A percentile compares a stretch with the other conserved stretches of the same genome.
Evolutionary conservation across 92 coral and sea anemone genomes (phyloP).

Genomic region (Heteractis magnifica): DNA sequence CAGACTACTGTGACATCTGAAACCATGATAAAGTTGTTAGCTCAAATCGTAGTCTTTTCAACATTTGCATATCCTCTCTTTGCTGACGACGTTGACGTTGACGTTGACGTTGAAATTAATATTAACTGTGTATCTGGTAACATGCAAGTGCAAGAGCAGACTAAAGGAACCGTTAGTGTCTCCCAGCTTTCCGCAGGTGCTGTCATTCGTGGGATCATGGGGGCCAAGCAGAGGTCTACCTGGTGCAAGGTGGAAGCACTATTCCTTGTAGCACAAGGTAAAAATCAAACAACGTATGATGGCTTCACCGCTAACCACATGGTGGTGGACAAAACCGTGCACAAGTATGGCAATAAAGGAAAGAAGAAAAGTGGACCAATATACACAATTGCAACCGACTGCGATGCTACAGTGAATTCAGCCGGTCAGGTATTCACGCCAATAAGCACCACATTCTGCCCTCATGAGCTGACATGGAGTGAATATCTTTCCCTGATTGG

Average conservation of each 20-base stretch:
- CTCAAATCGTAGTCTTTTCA: no score
- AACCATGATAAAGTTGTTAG: no score
- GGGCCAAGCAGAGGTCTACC: constrained; percentile 12
- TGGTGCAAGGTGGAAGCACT: constrained; percentile 53
- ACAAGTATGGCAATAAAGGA: constrained; percentile 23
- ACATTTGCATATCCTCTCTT: no score
- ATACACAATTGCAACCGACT: constrained; percentile 40
- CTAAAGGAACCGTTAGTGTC: constrained; percentile 30
- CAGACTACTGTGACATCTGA: no score
- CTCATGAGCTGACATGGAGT: constrained; percentile 43
- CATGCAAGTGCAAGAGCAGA: constrained; percentile 32
- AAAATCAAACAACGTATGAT: constrained; percentile 32
- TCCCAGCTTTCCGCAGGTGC: constrained; percentile 46
- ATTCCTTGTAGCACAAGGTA: background rate
- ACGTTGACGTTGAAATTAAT: no score
- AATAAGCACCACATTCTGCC: constrained; percentile 41
- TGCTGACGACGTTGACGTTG: no score
- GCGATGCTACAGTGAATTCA: constrained; percentile 45
- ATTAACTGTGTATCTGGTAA: constrained; percentile 42
- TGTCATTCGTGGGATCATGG: constrained; percentile 44
- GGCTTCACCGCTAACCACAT: constrained; percentile 45
- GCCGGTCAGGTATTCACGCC: constrained; percentile 53
- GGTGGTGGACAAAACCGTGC: constrained; percentile 42
- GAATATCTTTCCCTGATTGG: constrained; percentile 43
- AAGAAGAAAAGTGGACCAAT: background rate